Evolutionary conservation across 1,140 invertebrate species (phyloP).

Genomic region (Drosophila guanche): DNA sequence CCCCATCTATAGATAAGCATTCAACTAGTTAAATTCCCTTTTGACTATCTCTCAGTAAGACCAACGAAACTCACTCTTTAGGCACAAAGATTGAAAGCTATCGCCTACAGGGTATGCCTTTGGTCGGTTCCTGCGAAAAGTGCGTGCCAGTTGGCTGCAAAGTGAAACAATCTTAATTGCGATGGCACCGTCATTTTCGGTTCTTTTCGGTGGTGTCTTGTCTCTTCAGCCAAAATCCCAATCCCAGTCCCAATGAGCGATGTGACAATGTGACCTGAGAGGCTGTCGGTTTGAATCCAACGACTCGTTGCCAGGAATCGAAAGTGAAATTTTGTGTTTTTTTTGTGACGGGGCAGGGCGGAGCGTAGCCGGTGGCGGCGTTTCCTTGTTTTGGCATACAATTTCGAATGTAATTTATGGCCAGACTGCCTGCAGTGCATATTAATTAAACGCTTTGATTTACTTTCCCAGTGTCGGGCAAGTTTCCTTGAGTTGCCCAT

Average conservation of each 20-base stretch:
- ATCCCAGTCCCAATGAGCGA: conserved; percentile 7
- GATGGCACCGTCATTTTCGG: no score
- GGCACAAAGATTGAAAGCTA: no score
- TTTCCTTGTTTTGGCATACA: conserved; percentile 36
- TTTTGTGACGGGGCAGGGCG: background rate
- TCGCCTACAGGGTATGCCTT: no score
- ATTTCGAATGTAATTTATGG: conserved; percentile 46
- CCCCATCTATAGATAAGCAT: no score
- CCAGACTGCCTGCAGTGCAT: conserved; percentile 27
- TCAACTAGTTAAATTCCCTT: no score
- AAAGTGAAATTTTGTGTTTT: background rate
- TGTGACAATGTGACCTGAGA: conserved; percentile 25
- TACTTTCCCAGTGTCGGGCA: conserved; percentile 20
- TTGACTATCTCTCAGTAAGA: no score
- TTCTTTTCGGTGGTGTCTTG: no score
- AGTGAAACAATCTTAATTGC: background rate
- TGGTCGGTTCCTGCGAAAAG: background rate
- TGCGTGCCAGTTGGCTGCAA: background rate
- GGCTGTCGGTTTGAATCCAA: conserved; percentile 5
- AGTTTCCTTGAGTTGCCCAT: background rate
- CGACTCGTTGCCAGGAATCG: background rate
- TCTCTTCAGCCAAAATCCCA: no score
- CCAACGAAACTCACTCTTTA: no score
- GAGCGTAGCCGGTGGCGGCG: background rate
- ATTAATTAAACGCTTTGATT: conserved; percentile 51